Percentiles rank a stretch among this genome's conserved stretches.
Conservation (phyloP, 2,888 invertebrate species). For the Drosophila vallismaia region DNA sequence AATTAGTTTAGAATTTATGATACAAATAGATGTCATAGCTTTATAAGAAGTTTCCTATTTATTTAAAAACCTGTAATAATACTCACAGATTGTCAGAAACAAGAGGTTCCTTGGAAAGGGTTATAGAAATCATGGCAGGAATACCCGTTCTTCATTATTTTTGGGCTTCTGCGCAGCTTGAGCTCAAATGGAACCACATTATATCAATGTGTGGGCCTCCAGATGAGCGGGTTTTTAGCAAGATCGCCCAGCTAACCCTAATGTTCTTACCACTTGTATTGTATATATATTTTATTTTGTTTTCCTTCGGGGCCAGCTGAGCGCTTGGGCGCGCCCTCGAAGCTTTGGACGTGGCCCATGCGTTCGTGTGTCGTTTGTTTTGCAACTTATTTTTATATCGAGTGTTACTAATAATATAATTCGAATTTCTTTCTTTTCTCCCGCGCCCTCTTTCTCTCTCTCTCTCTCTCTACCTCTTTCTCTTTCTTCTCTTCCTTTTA, state of each 20-base stretch:
- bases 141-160: slow-evolving; percentile 19
- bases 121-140: slow-evolving; percentile 5
- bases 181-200: slow-evolving; percentile 9
- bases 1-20: no score
- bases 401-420: slow-evolving; percentile 71
- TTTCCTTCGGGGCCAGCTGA: slow-evolving; percentile 68
- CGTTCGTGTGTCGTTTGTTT: slow-evolving; percentile 62
- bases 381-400: slow-evolving; percentile 47
- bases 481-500: slow-evolving; percentile 41
- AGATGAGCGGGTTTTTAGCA: neutral
- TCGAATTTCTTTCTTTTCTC: slow-evolving; percentile 57
- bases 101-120: no score
- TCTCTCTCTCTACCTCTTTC: slow-evolving; percentile 33
- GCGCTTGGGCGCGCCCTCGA: slow-evolving; percentile 68
- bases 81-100: no score
- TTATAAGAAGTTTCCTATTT: no score
- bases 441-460: slow-evolving; percentile 49
- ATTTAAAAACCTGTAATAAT: no score
- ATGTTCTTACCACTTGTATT: slow-evolving; percentile 45
- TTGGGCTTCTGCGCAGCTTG: slow-evolving; percentile 6
- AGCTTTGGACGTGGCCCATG: slow-evolving; percentile 67
- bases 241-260: slow-evolving; percentile 33
- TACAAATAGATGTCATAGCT: no score
- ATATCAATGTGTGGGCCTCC: neutral
- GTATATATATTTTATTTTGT: slow-evolving; percentile 63